Base-by-base conservation (phyloP, 2,888 invertebrate genomes). In the Schrankia costaestrigalis region DNA sequence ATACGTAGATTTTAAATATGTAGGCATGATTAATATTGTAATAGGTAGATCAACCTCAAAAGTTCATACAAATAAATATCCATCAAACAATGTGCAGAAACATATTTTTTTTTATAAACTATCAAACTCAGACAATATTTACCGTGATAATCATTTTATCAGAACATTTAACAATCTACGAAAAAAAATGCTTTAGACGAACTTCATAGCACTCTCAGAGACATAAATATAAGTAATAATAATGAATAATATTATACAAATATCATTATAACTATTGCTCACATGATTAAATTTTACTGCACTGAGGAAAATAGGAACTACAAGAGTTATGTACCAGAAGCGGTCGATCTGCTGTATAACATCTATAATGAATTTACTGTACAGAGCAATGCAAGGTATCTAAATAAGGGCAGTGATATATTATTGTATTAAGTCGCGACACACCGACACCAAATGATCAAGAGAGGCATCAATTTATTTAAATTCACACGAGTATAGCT, bases 271-370 rank as follows among this genome's bases (percentile, higher is more conserved):
- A 39, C 57, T 47, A 53, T 43, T 46, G 48, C 52, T 25, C 35
- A 37, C 18, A 35, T 53, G 26, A 49, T 47, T 36, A 48, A 32
- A 38, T 37, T 44, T 40, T 26, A 46, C 46, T 32, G 39, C 49
- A 55, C 56, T 58, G 67, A 49, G n/a, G 42, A 67, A 59, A 63
- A 65, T 72, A 72, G 73, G 69, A 71, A 71, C 72, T 71, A 70
- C 62, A 57, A 53, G 41, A 50, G 41, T 53, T 48, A 10, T 36
- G 35, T 38, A 46, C 25, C 26, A 45, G 40, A 37, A 45, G 31
- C 25, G 26, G 40, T 11, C 26, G 17, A 32, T 19, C 46, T 33
- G 41, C 28, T 35, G 27, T 38, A 45, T 52, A 56, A 28, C 25
- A 27, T 40, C 41, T 45, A 51, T 11, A 11, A 43, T 41, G 24